Evolutionary conservation across 2,113 vertebrate species (phyloP), one percentile per base, ranked within the genome.

Genomic region (Coregonus clupeaformis): DNA sequence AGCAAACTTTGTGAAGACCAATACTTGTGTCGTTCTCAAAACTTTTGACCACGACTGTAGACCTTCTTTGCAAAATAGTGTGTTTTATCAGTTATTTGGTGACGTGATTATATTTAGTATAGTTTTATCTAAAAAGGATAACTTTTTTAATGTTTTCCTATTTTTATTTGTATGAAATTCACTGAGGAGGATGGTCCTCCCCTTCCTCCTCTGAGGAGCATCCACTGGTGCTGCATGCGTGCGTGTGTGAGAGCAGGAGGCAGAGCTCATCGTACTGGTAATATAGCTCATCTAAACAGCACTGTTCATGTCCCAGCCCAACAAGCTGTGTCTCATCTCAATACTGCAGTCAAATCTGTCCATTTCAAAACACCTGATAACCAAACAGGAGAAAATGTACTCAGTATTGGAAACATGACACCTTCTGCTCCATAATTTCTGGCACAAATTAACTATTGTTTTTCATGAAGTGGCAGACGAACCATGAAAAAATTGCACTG

Each of bases 251-350:
- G 49, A 16, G 67, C n/a, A 60, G n/a, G 18, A 55, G 16, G 20
- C 14, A 55, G 52, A 2, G 52, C 80, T 73, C 78, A 72, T 71
- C 29, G 66, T 82, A 69, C 79, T 16, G 57, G 67, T 72, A 73
- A 30, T 27, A n/a, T 20, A 30, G 14, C 27, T 36, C 5, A 13
- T 25, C 5, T 57, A 22, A 84, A 30, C 62, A 74, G 24, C 55
- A 74, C 69, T 75, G 72, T 67, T 77, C 77, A 71, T 65, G 74
- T 73, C 73, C 75, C 79, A 78, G 27, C 47, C 18, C 73, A 66
- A 74, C 75, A 71, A 79, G 60, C 71, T 71, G 66, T 32, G 60
- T 57, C 63, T 73, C 76, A n/a, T 76, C 72, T 68, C 36, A 9
- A 2, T 70, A 16, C 52, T 52, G 47, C 18, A 65, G 65, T 60